These are phyloP conservation scores for Rhinophrynus dorsalis DNA, from an alignment of 2,797 vertebrate species.

Conservation along the genomic window DNA sequence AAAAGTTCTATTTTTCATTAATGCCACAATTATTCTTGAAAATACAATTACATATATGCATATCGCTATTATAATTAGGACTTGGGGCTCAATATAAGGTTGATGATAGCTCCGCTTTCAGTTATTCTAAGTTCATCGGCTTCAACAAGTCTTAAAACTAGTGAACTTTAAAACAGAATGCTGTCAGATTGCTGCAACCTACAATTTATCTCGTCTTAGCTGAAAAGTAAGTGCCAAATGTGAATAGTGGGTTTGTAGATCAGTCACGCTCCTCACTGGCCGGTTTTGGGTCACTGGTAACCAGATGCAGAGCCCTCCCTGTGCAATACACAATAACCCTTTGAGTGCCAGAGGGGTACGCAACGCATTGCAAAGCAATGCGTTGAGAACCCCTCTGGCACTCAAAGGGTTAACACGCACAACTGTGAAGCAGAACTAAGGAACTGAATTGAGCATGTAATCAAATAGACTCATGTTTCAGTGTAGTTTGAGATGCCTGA, in stretches of 20 bases:
- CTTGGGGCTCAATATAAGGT: too few species aligned
- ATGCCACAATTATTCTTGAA: too few species aligned
- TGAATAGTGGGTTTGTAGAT: constrained; percentile 2
- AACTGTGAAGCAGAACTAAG: not conserved
- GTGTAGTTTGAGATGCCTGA: not conserved
- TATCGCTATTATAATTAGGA: too few species aligned
- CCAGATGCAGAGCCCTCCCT: not conserved
- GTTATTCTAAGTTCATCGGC: not conserved
- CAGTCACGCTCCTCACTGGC: not conserved
- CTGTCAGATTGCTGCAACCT: constrained; percentile 2
- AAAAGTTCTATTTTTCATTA: too few species aligned
- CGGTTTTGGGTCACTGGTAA: too few species aligned
- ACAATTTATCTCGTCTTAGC: not conserved
- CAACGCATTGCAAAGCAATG: too few species aligned
- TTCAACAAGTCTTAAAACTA: not conserved
- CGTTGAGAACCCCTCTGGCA: too few species aligned
- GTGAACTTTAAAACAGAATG: constrained; percentile 8
- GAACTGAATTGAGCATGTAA: not conserved
- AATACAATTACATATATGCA: too few species aligned
- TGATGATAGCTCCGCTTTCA: too few species aligned
- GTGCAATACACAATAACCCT: not conserved
- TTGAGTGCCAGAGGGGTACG: too few species aligned
- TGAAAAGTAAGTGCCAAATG: constrained; percentile 28
- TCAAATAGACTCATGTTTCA: not conserved
- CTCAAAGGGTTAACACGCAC: too few species aligned